These are phyloP conservation scores for Lepidonotus clava DNA, from an alignment of 2,888 invertebrate species.

Conservation along the genomic window DNA sequence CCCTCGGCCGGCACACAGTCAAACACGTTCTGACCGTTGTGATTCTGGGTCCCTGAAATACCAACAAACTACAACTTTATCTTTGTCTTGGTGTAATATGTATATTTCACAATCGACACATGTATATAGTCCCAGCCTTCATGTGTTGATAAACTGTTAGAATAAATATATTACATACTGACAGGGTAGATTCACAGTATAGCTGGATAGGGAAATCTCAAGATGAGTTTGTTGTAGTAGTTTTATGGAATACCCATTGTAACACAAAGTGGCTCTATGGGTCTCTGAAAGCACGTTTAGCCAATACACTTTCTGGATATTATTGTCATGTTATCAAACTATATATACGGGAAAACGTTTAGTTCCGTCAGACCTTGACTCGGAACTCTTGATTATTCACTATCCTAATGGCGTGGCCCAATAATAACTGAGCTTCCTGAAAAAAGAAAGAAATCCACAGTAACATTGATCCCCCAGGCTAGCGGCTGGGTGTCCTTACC, in stretches of 20 bases:
- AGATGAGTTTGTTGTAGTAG: too few species aligned
- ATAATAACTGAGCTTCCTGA: not conserved
- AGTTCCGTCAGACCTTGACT: not conserved
- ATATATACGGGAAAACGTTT: too few species aligned
- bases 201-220: not conserved
- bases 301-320: too few species aligned
- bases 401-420: not conserved
- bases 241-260: too few species aligned
- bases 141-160: not conserved
- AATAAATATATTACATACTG: not conserved
- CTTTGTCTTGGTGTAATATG: too few species aligned
- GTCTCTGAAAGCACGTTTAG: too few species aligned
- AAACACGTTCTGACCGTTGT: conserved; percentile 79
- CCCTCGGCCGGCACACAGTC: conserved; percentile 79
- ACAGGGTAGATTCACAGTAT: not conserved
- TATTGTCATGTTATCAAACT: too few species aligned
- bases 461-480: not conserved
- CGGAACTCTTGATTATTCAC: not conserved
- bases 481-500: not conserved
- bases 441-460: not conserved
- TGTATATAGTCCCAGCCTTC: too few species aligned
- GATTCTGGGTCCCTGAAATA: conserved; percentile 78
- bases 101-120: too few species aligned
- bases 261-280: too few species aligned
- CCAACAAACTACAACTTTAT: too few species aligned